phyloP scores from a whole-genome alignment of 2,113 vertebrate genomes.

The Gymnocephalus cernua region DNA sequence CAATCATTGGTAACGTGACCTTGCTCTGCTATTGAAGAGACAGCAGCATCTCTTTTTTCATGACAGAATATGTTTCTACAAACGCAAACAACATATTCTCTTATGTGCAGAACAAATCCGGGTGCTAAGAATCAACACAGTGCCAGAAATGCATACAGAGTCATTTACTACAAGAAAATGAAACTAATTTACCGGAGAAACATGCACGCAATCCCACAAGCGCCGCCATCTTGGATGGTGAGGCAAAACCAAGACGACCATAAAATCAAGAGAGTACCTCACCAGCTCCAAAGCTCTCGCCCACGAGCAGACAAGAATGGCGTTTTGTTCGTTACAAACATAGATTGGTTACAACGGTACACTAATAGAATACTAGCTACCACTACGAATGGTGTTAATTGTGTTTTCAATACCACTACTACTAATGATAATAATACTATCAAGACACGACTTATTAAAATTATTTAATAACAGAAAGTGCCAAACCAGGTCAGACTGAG shows the following conservation, averaged over 20 bases:
- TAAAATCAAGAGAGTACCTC: constrained; percentile 11
- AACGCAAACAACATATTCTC: accelerated
- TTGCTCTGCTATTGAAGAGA: constrained; percentile 57
- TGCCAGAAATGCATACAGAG: not conserved
- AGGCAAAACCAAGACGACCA: constrained; percentile 36
- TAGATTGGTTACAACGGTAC: too few relatives aligned
- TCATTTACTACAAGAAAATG: not conserved
- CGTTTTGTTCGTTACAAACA: too few relatives aligned
- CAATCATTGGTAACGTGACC: constrained; percentile 72
- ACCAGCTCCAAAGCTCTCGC: not conserved
- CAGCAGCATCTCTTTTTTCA: constrained; percentile 26
- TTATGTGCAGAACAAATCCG: not conserved
- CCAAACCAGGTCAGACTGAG: not conserved
- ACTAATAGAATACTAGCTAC: not conserved
- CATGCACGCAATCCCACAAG: constrained; percentile 83
- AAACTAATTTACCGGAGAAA: constrained; percentile 78
- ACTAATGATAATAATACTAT: not conserved
- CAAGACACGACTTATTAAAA: not conserved
- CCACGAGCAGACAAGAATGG: not conserved
- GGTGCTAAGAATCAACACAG: accelerated
- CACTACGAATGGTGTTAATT: not conserved
- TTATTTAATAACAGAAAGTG: not conserved
- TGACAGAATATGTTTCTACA: not conserved
- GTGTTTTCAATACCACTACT: too few relatives aligned
- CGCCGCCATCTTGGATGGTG: constrained; percentile 83